Conservation (phyloP, 2,113 vertebrate genomes). For the Silurus glanis region DNA sequence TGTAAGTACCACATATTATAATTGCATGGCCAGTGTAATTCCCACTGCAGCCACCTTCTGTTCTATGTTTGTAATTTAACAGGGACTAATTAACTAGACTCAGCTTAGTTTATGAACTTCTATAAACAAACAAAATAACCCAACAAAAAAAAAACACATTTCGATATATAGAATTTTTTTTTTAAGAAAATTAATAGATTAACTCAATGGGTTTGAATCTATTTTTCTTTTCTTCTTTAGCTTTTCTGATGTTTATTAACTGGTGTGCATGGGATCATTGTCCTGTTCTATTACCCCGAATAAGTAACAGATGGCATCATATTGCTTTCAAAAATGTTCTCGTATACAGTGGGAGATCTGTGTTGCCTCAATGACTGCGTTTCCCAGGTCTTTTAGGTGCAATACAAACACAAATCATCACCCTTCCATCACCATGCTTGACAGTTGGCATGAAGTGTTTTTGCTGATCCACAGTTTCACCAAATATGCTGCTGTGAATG, state of each 20-base stretch:
- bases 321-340: background rate
- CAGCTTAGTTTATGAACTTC: background rate
- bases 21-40: background rate
- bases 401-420: background rate
- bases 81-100: background rate
- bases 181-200: background rate
- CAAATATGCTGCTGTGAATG: background rate
- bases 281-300: background rate
- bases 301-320: background rate
- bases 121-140: background rate
- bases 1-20: background rate
- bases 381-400: background rate
- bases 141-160: background rate
- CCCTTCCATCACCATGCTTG: background rate
- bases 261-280: background rate
- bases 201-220: background rate
- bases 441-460: background rate
- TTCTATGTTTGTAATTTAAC: background rate
- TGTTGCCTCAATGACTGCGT: background rate
- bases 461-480: background rate
- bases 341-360: background rate
- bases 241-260: background rate
- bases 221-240: background rate
- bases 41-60: background rate
- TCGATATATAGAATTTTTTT: background rate